phyloP scores from a whole-genome alignment of 2,797 vertebrate genomes.

The Xerus rutilus region DNA sequence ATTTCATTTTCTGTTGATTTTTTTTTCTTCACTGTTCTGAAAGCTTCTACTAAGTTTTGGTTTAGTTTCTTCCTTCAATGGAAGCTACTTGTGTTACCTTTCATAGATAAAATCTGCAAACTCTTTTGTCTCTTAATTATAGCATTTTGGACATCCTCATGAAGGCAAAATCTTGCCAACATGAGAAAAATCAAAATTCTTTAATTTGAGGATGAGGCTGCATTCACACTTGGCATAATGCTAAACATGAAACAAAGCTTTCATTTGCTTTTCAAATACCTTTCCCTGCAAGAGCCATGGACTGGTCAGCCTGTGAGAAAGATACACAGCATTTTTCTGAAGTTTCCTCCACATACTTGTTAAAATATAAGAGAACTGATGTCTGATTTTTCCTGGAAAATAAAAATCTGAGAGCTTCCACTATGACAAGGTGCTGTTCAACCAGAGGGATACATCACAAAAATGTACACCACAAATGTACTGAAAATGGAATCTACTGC shows the following conservation, averaged over 20 bases:
- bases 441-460: constrained; percentile 92
- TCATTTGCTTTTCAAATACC: constrained; percentile 93
- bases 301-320: constrained; percentile 90
- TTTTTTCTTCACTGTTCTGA: constrained; percentile 85
- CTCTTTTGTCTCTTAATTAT: constrained; percentile 90
- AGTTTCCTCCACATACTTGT: constrained; percentile 88
- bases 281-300: constrained; percentile 89
- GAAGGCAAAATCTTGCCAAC: constrained; percentile 92
- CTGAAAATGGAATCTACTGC: constrained; percentile 90
- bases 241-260: constrained; percentile 93
- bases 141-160: constrained; percentile 94
- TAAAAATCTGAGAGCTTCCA: constrained; percentile 91
- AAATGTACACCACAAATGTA: constrained; percentile 88
- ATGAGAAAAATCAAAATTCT: constrained; percentile 92
- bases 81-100: constrained; percentile 91
- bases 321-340: constrained; percentile 88
- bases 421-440: constrained; percentile 92
- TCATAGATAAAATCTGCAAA: constrained; percentile 89
- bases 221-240: constrained; percentile 94
- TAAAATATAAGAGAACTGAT: constrained; percentile 89
- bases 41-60: constrained; percentile 92
- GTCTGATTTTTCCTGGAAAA: constrained; percentile 94
- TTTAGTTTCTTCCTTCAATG: constrained; percentile 93
- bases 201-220: constrained; percentile 93
- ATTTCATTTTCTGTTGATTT: constrained; percentile 73